Conservation (phyloP, 2,797 vertebrate species). For the Rhinophrynus dorsalis region DNA sequence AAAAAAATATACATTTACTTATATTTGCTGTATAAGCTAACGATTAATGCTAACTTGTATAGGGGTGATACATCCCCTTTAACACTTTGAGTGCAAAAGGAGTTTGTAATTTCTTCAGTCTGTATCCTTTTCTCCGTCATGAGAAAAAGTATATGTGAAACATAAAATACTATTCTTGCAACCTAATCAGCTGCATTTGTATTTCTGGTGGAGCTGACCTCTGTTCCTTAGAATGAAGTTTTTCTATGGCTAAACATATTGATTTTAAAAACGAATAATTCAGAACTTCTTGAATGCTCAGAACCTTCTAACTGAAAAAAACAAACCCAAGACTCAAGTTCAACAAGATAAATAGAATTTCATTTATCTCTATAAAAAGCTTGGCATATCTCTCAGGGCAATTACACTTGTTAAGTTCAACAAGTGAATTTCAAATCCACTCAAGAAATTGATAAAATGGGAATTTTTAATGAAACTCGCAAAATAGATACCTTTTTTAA, state of each 20-base stretch:
- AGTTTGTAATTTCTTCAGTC: no score
- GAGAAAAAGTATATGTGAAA: neutral
- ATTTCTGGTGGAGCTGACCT: neutral
- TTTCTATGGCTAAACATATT: no score
- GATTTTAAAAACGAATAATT: no score
- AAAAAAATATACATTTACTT: no score
- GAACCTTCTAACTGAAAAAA: no score
- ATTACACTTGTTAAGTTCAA: constrained; percentile 25
- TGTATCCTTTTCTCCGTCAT: no score
- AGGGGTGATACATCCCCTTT: no score
- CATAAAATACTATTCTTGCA: neutral
- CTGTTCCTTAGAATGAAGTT: neutral
- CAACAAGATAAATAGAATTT: neutral
- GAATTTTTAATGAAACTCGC: constrained; percentile 11
- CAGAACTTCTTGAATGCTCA: no score
- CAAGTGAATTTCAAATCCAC: constrained; percentile 25
- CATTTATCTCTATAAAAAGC: neutral
- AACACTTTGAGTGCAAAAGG: no score
- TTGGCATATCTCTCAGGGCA: neutral
- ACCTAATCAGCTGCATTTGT: neutral
- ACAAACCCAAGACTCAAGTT: no score
- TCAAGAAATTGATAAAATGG: constrained; percentile 20
- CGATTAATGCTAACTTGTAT: no score
- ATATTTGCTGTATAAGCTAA: no score
- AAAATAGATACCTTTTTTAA: constrained; percentile 14